Percentiles rank a stretch among this genome's conserved stretches.
Evolutionary conservation across 37 sponge, comb jelly and placozoan species (phyloP).

Genomic region (Haliclona indistincta): DNA sequence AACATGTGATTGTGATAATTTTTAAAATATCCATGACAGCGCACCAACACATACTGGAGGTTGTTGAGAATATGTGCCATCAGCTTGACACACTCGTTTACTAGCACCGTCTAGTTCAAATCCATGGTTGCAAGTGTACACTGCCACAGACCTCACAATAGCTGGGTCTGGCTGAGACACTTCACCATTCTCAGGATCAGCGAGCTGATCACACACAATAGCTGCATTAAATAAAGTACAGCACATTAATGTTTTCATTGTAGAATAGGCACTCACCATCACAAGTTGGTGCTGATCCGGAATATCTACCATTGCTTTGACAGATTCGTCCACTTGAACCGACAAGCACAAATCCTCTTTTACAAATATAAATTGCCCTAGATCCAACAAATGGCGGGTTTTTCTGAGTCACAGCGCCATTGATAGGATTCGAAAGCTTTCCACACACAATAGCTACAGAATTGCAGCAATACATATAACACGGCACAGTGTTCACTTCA

Average conservation of each 20-base stretch:
- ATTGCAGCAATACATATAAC: too few species aligned
- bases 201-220: slow-evolving; percentile 12
- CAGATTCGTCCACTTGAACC: slow-evolving; percentile 1
- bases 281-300: slow-evolving; percentile 23
- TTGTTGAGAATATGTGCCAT: slow-evolving; percentile 34
- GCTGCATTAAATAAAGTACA: not conserved
- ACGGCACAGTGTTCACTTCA: too few species aligned
- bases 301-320: slow-evolving; percentile 26
- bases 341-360: slow-evolving; percentile 5
- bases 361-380: slow-evolving; percentile 13
- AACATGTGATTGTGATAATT: too few species aligned
- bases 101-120: slow-evolving; percentile 38
- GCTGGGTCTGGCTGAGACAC: not conserved
- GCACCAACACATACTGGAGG: slow-evolving; percentile 40
- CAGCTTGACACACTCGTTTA: slow-evolving; percentile 16
- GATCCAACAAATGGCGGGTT: not conserved
- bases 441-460: too few species aligned
- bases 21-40: too few species aligned
- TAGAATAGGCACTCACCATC: not conserved
- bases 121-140: slow-evolving; percentile 53
- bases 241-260: not conserved
- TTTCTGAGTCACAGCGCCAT: too few species aligned
- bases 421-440: too few species aligned
- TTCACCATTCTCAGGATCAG: slow-evolving; percentile 20
- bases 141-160: slow-evolving; percentile 15